Percentiles rank a stretch among this genome's conserved stretches.
phyloP scores from a whole-genome alignment of 2,797 vertebrate genomes.

The Pangasius djambal region DNA sequence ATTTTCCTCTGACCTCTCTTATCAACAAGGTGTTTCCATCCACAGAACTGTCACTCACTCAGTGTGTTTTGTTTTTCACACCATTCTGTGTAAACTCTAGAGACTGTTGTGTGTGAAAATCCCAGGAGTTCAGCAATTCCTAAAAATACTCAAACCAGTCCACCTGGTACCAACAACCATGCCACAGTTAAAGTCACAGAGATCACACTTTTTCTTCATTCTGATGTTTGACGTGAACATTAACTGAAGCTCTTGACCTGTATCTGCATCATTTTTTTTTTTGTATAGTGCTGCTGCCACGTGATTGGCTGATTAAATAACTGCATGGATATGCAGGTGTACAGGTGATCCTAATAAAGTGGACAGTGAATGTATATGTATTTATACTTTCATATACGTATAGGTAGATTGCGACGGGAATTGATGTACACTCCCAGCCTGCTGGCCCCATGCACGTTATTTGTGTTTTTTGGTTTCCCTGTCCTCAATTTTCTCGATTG shows the following conservation, averaged over 20 bases:
- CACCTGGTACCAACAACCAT: background rate
- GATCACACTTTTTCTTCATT: background rate
- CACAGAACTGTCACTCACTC: no score
- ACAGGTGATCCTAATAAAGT: background rate
- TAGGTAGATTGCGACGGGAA: background rate
- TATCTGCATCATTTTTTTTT: background rate
- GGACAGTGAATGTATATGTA: background rate
- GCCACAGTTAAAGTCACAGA: background rate
- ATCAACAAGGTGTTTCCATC: no score
- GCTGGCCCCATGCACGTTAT: conserved; percentile 52
- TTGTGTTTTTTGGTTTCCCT: conserved; percentile 24
- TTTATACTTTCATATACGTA: background rate
- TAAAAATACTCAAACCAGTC: background rate
- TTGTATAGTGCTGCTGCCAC: background rate
- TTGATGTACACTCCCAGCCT: conserved; percentile 44
- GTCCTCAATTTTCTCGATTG: background rate
- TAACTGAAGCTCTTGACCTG: background rate
- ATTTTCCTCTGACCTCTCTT: no score
- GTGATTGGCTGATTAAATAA: background rate
- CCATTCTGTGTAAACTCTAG: no score
- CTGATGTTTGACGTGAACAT: background rate
- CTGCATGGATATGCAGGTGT: background rate
- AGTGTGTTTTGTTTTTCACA: no score
- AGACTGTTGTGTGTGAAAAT: no score
- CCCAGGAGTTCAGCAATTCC: background rate